Percentiles rank a stretch among this genome's conserved stretches.
Evolutionary conservation across 2,797 vertebrate species (phyloP).

Genomic region (Champsocephalus esox): DNA sequence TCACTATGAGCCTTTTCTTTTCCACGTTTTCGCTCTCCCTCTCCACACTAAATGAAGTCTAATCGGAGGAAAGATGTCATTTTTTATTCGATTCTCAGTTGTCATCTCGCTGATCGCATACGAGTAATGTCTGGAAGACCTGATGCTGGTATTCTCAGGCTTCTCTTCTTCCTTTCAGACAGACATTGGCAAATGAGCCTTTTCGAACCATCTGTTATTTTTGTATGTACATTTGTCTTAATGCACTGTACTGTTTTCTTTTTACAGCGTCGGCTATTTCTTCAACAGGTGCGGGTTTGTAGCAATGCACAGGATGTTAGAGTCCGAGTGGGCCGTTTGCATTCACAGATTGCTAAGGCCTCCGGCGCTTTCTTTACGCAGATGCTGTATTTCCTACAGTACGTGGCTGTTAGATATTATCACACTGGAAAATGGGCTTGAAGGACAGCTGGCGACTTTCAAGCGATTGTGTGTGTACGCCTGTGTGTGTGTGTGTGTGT

Average conservation of each 20-base stretch:
- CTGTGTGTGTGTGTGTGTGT: constrained; percentile 28
- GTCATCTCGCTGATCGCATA: constrained; percentile 59
- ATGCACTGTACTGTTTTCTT: constrained; percentile 3
- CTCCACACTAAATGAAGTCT: constrained; percentile 39
- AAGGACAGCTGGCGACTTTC: constrained; percentile 53
- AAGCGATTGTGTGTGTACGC: constrained; percentile 51
- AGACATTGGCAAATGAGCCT: constrained; percentile 37
- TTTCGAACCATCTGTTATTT: constrained; percentile 54
- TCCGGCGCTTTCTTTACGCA: constrained; percentile 55
- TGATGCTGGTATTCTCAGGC: constrained; percentile 55
- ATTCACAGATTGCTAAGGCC: constrained; percentile 55
- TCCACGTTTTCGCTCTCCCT: constrained; percentile 7
- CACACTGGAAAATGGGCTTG: constrained; percentile 78
- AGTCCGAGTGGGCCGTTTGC: constrained; percentile 59
- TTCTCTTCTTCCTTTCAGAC: constrained; percentile 67
- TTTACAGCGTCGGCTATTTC: constrained; percentile 42
- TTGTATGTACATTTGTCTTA: constrained; percentile 28
- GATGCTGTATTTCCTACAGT: constrained; percentile 67
- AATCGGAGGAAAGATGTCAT: constrained; percentile 55
- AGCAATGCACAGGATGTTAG: constrained; percentile 44
- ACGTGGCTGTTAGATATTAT: constrained; percentile 77
- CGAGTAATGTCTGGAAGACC: constrained; percentile 47
- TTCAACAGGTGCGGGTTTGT: constrained; percentile 42
- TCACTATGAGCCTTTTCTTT: constrained; percentile 44
- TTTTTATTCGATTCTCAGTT: constrained; percentile 20